Base-by-base conservation (phyloP, 2,113 vertebrate species). In the Trichomycterus rosablanca region DNA sequence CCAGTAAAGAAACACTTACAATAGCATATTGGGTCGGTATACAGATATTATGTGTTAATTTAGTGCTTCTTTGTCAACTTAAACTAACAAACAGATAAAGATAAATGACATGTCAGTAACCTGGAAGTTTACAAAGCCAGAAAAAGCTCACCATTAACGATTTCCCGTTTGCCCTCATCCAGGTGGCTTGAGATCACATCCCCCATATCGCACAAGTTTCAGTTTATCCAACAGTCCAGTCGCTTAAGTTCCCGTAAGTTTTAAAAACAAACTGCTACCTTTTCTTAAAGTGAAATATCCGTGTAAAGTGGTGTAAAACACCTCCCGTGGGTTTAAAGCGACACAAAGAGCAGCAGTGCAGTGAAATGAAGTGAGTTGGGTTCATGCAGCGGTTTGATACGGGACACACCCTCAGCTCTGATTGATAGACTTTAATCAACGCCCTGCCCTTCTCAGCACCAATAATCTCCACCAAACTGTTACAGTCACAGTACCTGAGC, bases 181-280 rank as follows among this genome's bases (percentile, higher is more conserved):
- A 96, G 91, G 88, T 96, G 91, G 75, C 86, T 90, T 64, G 93
- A 96, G 78, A 96, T 71, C 39, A 89, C 84, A 84, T 93, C 92
- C 74, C 93, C 93, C 92, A 94, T 95, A 70, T 70, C 74, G 81
- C 59, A 34, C 19, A 40, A 62, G 24, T 42, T 7, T 7, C 14
- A 2, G 32, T 67, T 22, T 34, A n/a, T 51, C 54, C 48, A 32
- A 30, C 44, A 15, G 28, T 40, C 15, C n/a, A n/a, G n/a, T 7
- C 8, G 2, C 24, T 39, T 42, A 65, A 56, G 58, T 11, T 44
- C 20, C 19, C 30, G 26, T 32, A 15, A 60, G 42, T 70, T 59
- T 42, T 8, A 9, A 12, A 15, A 2, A 7, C 11, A 18, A 34
- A 15, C 20, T 16, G 10, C 30, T 49, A 15, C n/a, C 24, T 4